Percentiles rank a stretch among this genome's conserved stretches.
phyloP scores from a whole-genome alignment of 2,888 invertebrate species.

The Tanytarsus gracilentus region DNA sequence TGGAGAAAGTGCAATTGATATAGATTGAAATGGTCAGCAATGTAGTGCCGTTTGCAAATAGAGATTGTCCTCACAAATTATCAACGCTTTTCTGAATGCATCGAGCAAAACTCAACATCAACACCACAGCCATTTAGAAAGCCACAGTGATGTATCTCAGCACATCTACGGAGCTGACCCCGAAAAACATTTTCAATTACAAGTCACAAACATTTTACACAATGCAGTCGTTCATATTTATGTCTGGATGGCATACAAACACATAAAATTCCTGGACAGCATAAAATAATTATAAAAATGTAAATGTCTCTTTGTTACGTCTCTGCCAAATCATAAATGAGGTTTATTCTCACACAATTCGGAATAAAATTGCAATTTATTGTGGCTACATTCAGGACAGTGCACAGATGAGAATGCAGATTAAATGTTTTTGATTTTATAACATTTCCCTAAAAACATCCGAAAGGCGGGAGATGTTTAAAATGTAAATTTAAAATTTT shows the following conservation, averaged over 20 bases:
- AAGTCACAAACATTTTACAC: slow-evolving; percentile 17
- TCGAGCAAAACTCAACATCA: neutral
- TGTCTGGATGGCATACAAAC: neutral
- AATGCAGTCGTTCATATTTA: neutral
- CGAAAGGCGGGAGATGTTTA: slow-evolving; percentile 23
- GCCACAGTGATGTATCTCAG: neutral
- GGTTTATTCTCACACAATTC: neutral
- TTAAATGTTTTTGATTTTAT: slow-evolving; percentile 12
- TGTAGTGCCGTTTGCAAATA: neutral
- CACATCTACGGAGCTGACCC: neutral
- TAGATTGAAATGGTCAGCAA: no score
- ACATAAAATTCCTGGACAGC: neutral
- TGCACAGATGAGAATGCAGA: neutral
- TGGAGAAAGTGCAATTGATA: no score
- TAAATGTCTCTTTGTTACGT: neutral
- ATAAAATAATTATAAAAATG: neutral
- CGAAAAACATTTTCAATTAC: slow-evolving; percentile 25
- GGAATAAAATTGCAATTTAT: slow-evolving; percentile 26
- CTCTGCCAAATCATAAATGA: neutral
- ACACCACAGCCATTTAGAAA: slow-evolving; percentile 5
- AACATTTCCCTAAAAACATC: slow-evolving; percentile 14
- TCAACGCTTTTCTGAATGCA: neutral
- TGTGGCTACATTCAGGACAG: neutral
- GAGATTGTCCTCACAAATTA: neutral
- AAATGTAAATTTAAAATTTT: slow-evolving; percentile 12